These are phyloP conservation scores for Austrofundulus limnaeus DNA, from an alignment of 2,113 vertebrate genomes.

Conservation along the genomic window DNA sequence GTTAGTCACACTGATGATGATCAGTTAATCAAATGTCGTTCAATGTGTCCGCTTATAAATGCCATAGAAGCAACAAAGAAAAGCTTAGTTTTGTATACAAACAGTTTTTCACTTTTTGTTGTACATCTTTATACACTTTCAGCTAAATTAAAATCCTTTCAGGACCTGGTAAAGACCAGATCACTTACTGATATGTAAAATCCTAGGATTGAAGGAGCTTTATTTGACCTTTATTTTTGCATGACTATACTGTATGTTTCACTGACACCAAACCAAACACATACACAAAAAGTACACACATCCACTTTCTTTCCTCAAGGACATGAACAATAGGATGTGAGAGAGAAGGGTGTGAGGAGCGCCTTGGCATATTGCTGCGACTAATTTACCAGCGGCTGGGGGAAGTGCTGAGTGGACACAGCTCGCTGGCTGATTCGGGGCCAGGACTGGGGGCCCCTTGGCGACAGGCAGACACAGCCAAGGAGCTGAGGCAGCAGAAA, in stretches of 20 bases:
- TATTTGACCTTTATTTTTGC: not conserved
- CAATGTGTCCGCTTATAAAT: no score
- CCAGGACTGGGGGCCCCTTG: slow-evolving; percentile 69
- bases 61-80: no score
- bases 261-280: slow-evolving; percentile 9
- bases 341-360: slow-evolving; percentile 50
- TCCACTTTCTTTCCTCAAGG: slow-evolving; percentile 69
- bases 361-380: slow-evolving; percentile 68
- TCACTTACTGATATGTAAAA: no score
- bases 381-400: slow-evolving; percentile 71
- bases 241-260: slow-evolving; percentile 7
- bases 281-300: slow-evolving; percentile 3
- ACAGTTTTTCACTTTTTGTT: no score
- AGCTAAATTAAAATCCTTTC: no score
- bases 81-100: no score
- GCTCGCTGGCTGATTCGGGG: slow-evolving; percentile 63
- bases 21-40: no score
- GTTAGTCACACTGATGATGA: no score
- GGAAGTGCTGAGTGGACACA: slow-evolving; percentile 77
- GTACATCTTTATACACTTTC: no score
- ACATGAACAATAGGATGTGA: slow-evolving; percentile 65
- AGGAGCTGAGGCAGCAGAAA: slow-evolving; percentile 78
- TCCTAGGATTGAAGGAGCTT: not conserved
- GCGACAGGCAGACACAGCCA: slow-evolving; percentile 65
- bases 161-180: no score